Conservation (phyloP, 1,140 invertebrate genomes). For the Ceratitis capitata region DNA sequence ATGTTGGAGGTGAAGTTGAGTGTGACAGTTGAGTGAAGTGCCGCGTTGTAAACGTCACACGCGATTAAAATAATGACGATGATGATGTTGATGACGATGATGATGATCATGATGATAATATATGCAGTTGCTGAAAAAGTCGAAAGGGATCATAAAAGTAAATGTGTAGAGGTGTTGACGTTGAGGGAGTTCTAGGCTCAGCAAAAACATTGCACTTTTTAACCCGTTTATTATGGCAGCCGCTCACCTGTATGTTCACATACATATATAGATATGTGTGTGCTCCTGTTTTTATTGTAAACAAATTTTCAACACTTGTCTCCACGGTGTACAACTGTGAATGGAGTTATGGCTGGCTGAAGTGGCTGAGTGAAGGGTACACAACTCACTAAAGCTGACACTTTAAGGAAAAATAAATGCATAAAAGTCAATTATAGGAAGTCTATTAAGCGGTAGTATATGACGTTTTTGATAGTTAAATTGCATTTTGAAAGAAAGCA, state of each 20-base stretch:
- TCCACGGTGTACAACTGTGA: not conserved
- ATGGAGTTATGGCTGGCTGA: not conserved
- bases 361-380: too few species aligned
- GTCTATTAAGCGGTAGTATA: too few species aligned
- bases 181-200: not conserved
- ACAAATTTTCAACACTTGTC: conserved; percentile 25
- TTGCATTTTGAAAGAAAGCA: too few species aligned
- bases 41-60: conserved; percentile 34
- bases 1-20: not conserved
- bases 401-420: not conserved
- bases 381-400: not conserved
- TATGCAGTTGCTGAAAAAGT: not conserved
- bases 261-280: not conserved
- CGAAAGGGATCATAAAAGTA: not conserved
- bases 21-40: conserved; percentile 32
- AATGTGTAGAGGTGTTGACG: not conserved
- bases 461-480: too few species aligned
- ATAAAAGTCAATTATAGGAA: too few species aligned
- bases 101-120: not conserved
- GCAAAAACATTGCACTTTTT: not conserved
- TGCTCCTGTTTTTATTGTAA: not conserved
- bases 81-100: not conserved
- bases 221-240: not conserved
- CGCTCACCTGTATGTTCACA: not conserved
- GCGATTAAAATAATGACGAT: conserved; percentile 30